Evolutionary conservation across 2,888 invertebrate genomes (phyloP), one percentile per base, ranked within the genome.

Genomic region (Dasypogon diadema): DNA sequence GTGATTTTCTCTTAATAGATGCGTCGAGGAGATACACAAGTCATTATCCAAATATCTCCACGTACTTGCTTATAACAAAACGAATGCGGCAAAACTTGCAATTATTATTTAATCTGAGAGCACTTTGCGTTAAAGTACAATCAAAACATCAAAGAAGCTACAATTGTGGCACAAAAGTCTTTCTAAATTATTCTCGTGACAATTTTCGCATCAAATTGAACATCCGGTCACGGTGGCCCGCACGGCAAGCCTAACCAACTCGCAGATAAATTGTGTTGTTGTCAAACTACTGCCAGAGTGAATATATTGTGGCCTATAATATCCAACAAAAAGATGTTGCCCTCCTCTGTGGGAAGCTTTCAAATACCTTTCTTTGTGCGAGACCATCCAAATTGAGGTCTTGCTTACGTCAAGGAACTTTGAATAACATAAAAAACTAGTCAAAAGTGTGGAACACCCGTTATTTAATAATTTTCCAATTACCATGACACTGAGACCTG

Each of bases 401-500:
- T 14, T 12, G 26, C 58, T 58, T 24, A 58, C 58, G 58, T 58
- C 58, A 58, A 30, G 3, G 8, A 30, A 30, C 30, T 30, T 30
- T 30, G 3, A 8, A 30, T 5, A 30, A 8, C 3, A 30, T 5
- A 30, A 58, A 58, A 58, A 58, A 58, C 14, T n/a, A n/a, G n/a
- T n/a, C n/a, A n/a, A n/a, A n/a, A n/a, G n/a, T n/a, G 22, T 37
- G 18, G n/a, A 60, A 18, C 18, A 16, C 16, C 60, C 60, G 60
- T 60, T 60, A 60, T 26, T 37, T 60, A 60, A 60, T 60, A 60
- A 30, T 60, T 21, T 21, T 60, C 21, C 60, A 60, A 60, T 60
- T 60, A 60, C 37, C 37, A 37, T 60, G 60, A 6, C 37, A 37
- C 21, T 37, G 37, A 42, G 8, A 8, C 8, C 30, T 5, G 8